Conservation (phyloP, 92 coral and sea anemone species). For the Porites evermanni region DNA sequence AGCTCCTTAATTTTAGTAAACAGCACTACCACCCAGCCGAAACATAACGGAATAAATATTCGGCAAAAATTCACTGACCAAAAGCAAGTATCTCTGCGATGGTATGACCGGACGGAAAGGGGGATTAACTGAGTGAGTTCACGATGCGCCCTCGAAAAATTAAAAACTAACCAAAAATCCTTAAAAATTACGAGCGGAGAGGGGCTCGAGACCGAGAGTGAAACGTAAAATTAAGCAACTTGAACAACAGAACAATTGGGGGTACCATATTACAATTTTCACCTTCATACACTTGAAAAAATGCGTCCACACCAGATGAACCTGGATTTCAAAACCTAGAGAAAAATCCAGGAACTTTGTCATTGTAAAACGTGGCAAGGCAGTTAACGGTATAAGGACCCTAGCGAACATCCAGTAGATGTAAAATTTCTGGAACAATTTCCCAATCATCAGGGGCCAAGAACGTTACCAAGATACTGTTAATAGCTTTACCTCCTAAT, state of each 20-base stretch:
- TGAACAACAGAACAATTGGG: conserved; percentile 29
- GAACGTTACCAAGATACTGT: conserved; percentile 28
- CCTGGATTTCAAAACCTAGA: conserved; percentile 66
- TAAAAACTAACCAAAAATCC: not conserved
- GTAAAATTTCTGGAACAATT: conserved; percentile 27
- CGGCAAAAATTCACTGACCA: not conserved
- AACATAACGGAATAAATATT: not conserved
- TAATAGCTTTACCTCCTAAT: conserved; percentile 30
- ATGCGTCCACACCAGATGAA: conserved; percentile 45
- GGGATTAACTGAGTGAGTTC: conserved; percentile 40
- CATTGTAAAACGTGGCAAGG: conserved; percentile 58
- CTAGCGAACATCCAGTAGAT: conserved; percentile 28
- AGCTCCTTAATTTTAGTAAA: not conserved
- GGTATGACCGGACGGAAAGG: conserved; percentile 32
- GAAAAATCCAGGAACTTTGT: conserved; percentile 41
- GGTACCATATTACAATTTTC: conserved; percentile 43
- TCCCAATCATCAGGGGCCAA: conserved; percentile 44
- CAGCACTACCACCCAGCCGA: not conserved
- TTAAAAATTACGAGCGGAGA: not conserved
- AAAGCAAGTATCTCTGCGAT: conserved; percentile 4
- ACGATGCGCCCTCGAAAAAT: conserved; percentile 5
- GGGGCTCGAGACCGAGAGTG: conserved; percentile 36
- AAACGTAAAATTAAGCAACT: conserved; percentile 22
- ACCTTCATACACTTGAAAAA: conserved; percentile 12
- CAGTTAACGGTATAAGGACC: conserved; percentile 57